Evolutionary conservation across 2,888 invertebrate genomes (phyloP), one percentile per base, ranked within the genome.

Genomic region (Ptychoptera albimana): DNA sequence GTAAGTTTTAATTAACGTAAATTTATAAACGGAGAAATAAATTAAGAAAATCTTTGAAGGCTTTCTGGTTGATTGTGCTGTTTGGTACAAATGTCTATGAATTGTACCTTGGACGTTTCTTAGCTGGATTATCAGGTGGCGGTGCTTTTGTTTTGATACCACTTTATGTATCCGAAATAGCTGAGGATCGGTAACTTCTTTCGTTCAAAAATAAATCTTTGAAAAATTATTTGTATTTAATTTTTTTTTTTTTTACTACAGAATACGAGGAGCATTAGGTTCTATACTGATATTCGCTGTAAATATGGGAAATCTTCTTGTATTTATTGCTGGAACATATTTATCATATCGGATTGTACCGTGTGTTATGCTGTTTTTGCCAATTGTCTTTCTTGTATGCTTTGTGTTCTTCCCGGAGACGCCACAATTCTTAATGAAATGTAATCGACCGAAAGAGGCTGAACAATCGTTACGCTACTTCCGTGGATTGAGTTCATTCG

Each of bases 391-490:
- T 48, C 35, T 60, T 4, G 13, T 53, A 1, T 53, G 55, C 8
- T 59, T 63, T 37, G 43, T 52, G 35, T 60, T 59, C 31, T 50
- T 64, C 42, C 64, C 64, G 0, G 64, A 65, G 47, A 62, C 63
- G 2, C 64, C 64, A 2, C 57, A 57, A 45, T 52, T 57, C 45
- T 46, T 64, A 34, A 46, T 59, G 7, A 56, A 54, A 34, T 23
- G 23, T 23, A 23, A 23, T 23, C 23, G 23, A 7, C 23, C 23
- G 7, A 23, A 23, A 7, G 23, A 23, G 4, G 23, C 40, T 14
- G 40, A 40, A 32, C 30, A 40, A 40, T 40, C 40, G 11, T 15
- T 40, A 23, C 23, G 23, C 7, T 23, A 23, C 7, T 23, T 23
- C 3, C 23, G 23, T 23, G 23, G 23, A 5, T 23, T 23, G 7